These are phyloP conservation scores for Psilopogon haemacephalus DNA, from an alignment of 2,113 vertebrate species.

Conservation along the genomic window DNA sequence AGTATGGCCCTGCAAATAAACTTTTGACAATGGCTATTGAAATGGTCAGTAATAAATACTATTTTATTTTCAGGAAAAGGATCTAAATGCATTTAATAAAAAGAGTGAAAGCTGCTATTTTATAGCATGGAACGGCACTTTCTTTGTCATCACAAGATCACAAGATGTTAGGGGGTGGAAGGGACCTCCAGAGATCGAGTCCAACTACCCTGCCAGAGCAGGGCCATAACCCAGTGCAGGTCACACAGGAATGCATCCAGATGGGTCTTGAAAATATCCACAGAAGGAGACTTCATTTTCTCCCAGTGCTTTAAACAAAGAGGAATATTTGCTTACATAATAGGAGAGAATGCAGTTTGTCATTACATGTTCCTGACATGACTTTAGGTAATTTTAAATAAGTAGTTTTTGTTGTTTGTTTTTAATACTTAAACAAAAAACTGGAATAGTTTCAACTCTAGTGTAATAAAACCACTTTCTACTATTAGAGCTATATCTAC, in stretches of 20 bases:
- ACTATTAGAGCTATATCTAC: background rate
- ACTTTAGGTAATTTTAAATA: background rate
- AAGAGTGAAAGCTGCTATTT: background rate
- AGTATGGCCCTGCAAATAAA: background rate
- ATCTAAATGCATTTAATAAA: background rate
- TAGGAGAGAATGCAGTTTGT: background rate
- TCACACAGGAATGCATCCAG: no score
- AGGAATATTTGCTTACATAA: background rate
- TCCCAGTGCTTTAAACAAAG: background rate
- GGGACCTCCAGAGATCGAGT: no score
- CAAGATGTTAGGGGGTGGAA: no score
- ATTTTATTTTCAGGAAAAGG: background rate
- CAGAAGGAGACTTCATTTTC: background rate
- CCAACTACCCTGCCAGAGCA: no score
- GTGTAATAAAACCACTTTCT: background rate
- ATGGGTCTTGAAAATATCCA: no score
- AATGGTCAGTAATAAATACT: background rate
- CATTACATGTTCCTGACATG: background rate
- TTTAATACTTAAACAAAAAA: no score
- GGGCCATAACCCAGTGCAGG: no score
- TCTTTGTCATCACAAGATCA: background rate
- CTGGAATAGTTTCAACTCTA: background rate
- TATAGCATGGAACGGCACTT: background rate
- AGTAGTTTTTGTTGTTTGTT: background rate
- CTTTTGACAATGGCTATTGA: background rate